Conservation (phyloP, 2,113 vertebrate species). For the Eulacestoma nigropectus region DNA sequence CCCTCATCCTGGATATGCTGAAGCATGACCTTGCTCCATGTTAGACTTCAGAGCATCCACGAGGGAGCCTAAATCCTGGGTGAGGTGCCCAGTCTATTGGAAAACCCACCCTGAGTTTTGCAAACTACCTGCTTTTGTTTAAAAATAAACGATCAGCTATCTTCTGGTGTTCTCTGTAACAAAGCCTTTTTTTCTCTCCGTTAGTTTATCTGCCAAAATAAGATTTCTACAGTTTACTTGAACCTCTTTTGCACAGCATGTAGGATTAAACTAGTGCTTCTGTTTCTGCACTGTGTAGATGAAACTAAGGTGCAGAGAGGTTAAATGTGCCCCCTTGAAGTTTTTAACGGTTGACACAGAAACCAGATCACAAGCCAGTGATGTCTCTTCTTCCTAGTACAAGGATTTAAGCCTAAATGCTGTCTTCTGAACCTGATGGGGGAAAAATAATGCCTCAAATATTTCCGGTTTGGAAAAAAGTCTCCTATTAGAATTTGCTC, state of each 20-base stretch:
- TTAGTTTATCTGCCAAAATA: neutral
- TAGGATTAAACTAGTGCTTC: neutral
- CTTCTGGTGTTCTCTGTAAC: neutral
- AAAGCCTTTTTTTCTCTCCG: neutral
- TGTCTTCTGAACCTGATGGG: neutral
- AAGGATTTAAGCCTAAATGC: neutral
- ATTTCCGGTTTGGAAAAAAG: neutral
- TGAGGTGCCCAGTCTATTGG: neutral
- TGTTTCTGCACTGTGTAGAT: neutral
- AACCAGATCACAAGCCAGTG: neutral
- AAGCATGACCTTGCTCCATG: neutral
- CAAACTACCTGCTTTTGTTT: neutral
- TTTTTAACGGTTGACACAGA: neutral
- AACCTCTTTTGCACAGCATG: neutral
- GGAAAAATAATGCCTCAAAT: neutral
- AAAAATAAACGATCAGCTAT: neutral
- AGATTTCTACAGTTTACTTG: neutral
- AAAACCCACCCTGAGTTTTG: neutral
- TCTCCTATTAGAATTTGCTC: rapidly evolving
- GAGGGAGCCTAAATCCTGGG: rapidly evolving
- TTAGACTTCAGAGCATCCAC: neutral
- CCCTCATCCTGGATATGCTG: neutral
- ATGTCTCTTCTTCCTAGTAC: neutral
- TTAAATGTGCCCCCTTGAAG: neutral
- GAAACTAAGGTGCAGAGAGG: neutral